phyloP scores from a whole-genome alignment of 2,888 invertebrate genomes.

The Epistrophe eligans region DNA sequence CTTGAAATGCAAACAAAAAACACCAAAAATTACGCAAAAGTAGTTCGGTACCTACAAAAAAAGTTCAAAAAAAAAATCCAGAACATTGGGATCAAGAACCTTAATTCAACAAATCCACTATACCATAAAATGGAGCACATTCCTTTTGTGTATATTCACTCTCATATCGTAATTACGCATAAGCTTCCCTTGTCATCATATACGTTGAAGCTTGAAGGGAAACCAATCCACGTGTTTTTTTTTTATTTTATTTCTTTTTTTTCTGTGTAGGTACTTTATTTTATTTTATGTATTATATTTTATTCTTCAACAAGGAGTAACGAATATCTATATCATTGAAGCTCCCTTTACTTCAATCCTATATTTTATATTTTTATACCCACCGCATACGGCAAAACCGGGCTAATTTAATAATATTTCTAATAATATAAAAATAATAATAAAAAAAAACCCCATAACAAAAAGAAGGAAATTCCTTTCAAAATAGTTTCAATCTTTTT shows the following conservation, averaged over 20 bases:
- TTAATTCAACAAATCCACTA: slow-evolving; percentile 52
- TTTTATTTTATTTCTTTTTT: not conserved
- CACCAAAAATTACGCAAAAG: not conserved
- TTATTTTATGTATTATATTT: slow-evolving; percentile 17
- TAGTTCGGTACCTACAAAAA: not conserved
- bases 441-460: slow-evolving; percentile 44
- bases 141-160: slow-evolving; percentile 61
- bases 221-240: slow-evolving; percentile 40
- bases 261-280: slow-evolving; percentile 22
- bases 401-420: slow-evolving; percentile 76
- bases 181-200: slow-evolving; percentile 65
- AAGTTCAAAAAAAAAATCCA: slow-evolving; percentile 4
- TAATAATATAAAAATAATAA: slow-evolving; percentile 64
- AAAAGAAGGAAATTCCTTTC: slow-evolving; percentile 72
- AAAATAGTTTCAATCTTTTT: slow-evolving; percentile 75
- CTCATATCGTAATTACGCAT: slow-evolving; percentile 70
- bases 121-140: slow-evolving; percentile 57
- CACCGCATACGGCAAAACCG: slow-evolving; percentile 55
- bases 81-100: slow-evolving; percentile 46
- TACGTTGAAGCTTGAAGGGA: slow-evolving; percentile 29
- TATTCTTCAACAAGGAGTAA: slow-evolving; percentile 49
- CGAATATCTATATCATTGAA: slow-evolving; percentile 28
- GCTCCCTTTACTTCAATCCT: not conserved
- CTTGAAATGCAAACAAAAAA: not conserved
- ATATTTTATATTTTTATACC: not conserved